Base-by-base conservation (phyloP, 1,140 invertebrate species). In the Trichonephila clavipes region DNA sequence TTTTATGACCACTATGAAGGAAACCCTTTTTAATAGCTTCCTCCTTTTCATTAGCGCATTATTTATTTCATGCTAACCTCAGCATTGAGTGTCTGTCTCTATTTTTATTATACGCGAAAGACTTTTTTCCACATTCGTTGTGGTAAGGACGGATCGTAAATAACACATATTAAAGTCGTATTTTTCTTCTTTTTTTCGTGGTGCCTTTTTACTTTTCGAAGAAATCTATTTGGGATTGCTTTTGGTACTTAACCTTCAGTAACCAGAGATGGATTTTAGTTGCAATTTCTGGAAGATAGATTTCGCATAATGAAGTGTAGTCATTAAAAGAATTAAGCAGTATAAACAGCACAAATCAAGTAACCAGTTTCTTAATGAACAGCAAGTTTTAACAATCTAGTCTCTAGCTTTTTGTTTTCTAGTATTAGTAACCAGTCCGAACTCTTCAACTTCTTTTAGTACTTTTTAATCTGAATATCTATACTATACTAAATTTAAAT, bases 81-180 rank as follows among this genome's bases (percentile, higher is more conserved):
- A 14, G 58, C 83, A 85, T 59, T 85, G 58, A 85, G 51, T 85
- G 88, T 28, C 59, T 16, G 88, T 40, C 40, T 40, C 34, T 24
- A 18, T 88, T 88, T 64, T 88, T 59, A 62, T 88, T 88, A 24
- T 66, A 88, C 19, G 59, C 10, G 58, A 62, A 88, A 40, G 66
- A 4, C 34, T 24, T 62, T 66, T 88, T 88, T 62, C 61, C 62
- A 24, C 64, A 44, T 21, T 89, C 66, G 64, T 89, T 58, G 64
- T 72, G 58, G 64, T 58, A 59, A 18, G 58, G 24, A 66, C n/a
- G n/a, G 21, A 51, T 81, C 90, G 81, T 92, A 92, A 92, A 92
- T 92, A 92, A 92, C 82, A 19, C 59, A 40, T 69, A 92, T 92
- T 92, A 92, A 92, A 92, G 90, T 92, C 90, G 85, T 51, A 51